phyloP scores from a whole-genome alignment of 2,113 vertebrate genomes.

The Danio rerio region DNA sequence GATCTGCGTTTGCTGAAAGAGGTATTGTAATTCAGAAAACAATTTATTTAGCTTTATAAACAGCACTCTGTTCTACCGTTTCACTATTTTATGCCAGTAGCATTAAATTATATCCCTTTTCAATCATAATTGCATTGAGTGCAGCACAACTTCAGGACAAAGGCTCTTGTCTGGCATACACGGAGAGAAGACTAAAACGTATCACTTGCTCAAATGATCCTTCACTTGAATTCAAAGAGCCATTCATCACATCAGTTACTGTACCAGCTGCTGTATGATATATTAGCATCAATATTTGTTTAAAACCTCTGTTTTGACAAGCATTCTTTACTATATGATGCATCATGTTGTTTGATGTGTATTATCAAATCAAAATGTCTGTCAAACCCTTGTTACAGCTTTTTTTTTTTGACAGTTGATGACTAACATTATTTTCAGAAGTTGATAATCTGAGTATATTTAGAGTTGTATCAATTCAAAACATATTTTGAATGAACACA shows the following conservation, averaged over 20 bases:
- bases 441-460: too few species aligned
- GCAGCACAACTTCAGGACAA: constrained; percentile 22
- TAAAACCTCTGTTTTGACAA: background rate
- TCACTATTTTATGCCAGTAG: background rate
- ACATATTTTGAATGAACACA: too few species aligned
- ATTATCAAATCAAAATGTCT: background rate
- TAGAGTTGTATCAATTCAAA: too few species aligned
- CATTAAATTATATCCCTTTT: constrained; percentile 11
- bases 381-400: background rate
- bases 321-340: background rate
- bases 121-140: constrained; percentile 19
- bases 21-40: background rate
- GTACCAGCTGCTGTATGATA: background rate
- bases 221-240: background rate
- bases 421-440: background rate
- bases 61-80: constrained; percentile 6
- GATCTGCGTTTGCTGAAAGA: background rate
- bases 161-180: background rate
- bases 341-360: background rate
- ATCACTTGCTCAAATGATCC: background rate
- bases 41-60: constrained; percentile 7
- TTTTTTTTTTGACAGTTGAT: too few species aligned
- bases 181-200: background rate
- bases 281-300: background rate
- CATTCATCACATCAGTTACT: constrained; percentile 3